These are phyloP conservation scores for Gallinago paraguaiae DNA, from an alignment of 2,113 vertebrate species.

Conservation along the genomic window DNA sequence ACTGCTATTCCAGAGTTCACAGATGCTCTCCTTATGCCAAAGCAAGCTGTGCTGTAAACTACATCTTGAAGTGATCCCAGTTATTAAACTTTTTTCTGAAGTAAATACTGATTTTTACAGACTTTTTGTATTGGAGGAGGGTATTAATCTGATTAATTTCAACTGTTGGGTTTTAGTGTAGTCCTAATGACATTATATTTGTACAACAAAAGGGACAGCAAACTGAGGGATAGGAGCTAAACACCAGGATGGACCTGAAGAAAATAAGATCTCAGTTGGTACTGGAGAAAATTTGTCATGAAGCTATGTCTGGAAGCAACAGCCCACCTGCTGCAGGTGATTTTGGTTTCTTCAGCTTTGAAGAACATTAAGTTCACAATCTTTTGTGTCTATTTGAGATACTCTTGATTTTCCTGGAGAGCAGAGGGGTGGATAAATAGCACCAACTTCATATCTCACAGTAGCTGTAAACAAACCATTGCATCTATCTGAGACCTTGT, in stretches of 20 bases:
- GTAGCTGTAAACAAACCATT: neutral
- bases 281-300: neutral
- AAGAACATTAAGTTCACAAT: neutral
- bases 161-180: neutral
- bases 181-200: neutral
- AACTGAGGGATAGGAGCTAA: neutral
- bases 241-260: neutral
- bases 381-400: neutral
- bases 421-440: neutral
- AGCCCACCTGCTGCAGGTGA: neutral
- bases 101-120: neutral
- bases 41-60: neutral
- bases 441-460: neutral
- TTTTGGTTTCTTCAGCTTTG: neutral
- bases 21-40: neutral
- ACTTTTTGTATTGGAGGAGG: too few species aligned
- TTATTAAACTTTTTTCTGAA: neutral
- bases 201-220: neutral
- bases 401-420: neutral
- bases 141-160: neutral
- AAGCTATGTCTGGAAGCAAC: neutral
- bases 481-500: too few species aligned
- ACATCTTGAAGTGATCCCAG: neutral
- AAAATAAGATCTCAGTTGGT: neutral
- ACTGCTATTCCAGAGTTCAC: neutral